These are phyloP conservation scores for Drosophila setifemur DNA, from an alignment of 1,140 invertebrate genomes.

Conservation along the genomic window DNA sequence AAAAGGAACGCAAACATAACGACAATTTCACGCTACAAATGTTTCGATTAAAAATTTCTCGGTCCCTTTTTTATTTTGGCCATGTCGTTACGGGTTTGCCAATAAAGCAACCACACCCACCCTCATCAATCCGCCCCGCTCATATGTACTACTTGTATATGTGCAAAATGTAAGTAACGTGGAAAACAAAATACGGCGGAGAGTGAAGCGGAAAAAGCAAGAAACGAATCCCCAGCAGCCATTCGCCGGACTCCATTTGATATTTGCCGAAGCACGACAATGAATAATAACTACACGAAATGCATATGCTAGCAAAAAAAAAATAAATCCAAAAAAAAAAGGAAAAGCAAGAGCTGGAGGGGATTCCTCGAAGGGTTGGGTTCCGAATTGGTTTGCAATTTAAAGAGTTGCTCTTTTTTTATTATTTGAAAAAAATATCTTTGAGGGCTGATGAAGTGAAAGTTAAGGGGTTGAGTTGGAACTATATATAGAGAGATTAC, in stretches of 20 bases:
- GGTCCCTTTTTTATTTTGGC: constrained; percentile 24
- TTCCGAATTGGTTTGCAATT: constrained; percentile 12
- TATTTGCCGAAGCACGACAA: constrained; percentile 75
- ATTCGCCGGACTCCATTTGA: constrained; percentile 62
- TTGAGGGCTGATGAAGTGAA: not conserved
- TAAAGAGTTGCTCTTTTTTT: constrained; percentile 5
- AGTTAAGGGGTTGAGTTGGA: not conserved
- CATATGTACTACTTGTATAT: constrained; percentile 37
- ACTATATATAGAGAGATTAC: not conserved
- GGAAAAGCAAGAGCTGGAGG: not conserved
- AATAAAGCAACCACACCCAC: constrained; percentile 49
- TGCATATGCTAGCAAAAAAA: constrained; percentile 62
- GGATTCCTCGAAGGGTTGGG: constrained; percentile 23
- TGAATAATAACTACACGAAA: constrained; percentile 73
- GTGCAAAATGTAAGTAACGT: constrained; percentile 45
- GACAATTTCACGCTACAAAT: constrained; percentile 78
- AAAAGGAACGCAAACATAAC: constrained; percentile 50
- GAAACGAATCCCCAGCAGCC: constrained; percentile 39
- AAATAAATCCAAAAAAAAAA: not conserved
- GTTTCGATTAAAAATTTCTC: constrained; percentile 69
- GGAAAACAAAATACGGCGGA: constrained; percentile 24
- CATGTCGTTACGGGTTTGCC: constrained; percentile 50
- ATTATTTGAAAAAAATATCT: not conserved
- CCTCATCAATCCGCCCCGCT: constrained; percentile 1
- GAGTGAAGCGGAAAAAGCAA: not conserved